phyloP scores from a whole-genome alignment of 23 tunicate species.

The Clavelina lepadiformis region DNA sequence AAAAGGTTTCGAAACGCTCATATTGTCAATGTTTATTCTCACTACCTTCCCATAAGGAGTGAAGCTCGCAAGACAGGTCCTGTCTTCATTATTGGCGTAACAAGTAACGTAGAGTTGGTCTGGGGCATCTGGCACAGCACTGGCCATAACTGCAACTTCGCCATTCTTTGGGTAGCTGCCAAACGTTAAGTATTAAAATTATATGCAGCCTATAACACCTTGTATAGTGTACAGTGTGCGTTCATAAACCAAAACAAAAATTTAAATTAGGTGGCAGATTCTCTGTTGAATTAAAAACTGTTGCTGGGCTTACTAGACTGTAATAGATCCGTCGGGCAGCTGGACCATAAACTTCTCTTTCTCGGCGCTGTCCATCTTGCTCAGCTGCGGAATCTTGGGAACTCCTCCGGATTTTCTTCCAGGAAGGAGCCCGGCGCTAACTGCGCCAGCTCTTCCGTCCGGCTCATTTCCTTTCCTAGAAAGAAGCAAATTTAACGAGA shows the following conservation, averaged over 20 bases:
- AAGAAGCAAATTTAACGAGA: background rate
- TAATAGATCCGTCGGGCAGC: constrained; percentile 76
- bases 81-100: constrained; percentile 45
- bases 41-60: constrained; percentile 86
- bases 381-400: constrained; percentile 75
- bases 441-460: constrained; percentile 22
- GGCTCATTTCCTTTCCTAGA: constrained; percentile 37
- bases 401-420: constrained; percentile 29
- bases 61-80: constrained; percentile 60
- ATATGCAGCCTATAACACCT: background rate
- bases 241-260: background rate
- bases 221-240: background rate
- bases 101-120: constrained; percentile 82
- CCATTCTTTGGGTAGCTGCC: constrained; percentile 73
- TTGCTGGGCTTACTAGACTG: constrained; percentile 52
- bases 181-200: background rate
- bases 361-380: constrained; percentile 43
- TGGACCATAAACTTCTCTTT: constrained; percentile 81
- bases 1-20: background rate
- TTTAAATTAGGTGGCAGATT: background rate
- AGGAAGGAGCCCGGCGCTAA: constrained; percentile 17
- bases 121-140: constrained; percentile 61
- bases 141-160: constrained; percentile 68
- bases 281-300: background rate
- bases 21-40: background rate